phyloP scores from a whole-genome alignment of 1,140 invertebrate genomes.

The Ostrea edulis region DNA sequence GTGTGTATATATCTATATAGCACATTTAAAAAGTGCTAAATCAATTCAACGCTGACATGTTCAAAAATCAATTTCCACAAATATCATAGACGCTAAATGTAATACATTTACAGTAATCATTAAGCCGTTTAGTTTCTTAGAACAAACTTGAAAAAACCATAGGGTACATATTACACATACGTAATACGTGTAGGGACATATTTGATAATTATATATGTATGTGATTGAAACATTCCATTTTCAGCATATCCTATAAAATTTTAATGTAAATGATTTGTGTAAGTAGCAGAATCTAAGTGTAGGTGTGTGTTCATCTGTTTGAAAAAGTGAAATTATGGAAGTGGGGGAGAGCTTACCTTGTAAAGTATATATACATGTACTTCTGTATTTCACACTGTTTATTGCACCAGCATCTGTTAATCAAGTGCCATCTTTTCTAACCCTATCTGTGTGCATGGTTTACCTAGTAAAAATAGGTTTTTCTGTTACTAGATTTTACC shows the following conservation, averaged over 20 bases:
- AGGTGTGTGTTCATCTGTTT: slow-evolving; percentile 2
- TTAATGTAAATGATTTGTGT: neutral
- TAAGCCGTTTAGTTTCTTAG: neutral
- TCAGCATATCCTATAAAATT: slow-evolving; percentile 27
- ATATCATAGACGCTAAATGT: too few species aligned
- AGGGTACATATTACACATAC: too few species aligned
- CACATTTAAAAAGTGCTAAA: too few species aligned
- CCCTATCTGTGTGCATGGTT: neutral
- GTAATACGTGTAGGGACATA: neutral
- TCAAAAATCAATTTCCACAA: too few species aligned
- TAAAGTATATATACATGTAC: neutral
- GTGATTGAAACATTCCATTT: slow-evolving; percentile 4
- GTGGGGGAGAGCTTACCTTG: neutral
- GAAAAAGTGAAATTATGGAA: neutral
- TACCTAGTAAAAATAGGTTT: too few species aligned
- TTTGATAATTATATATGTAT: neutral
- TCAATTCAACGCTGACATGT: too few species aligned
- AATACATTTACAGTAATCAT: neutral
- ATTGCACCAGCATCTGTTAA: neutral
- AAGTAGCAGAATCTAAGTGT: neutral
- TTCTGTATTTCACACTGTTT: neutral
- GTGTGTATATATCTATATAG: too few species aligned
- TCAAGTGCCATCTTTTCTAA: neutral
- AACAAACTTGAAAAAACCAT: neutral
- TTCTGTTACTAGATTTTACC: too few species aligned